A percentile compares a stretch with the other conserved stretches of the same genome.
phyloP scores from a whole-genome alignment of 2,888 invertebrate species.

The Oligia strigilis region DNA sequence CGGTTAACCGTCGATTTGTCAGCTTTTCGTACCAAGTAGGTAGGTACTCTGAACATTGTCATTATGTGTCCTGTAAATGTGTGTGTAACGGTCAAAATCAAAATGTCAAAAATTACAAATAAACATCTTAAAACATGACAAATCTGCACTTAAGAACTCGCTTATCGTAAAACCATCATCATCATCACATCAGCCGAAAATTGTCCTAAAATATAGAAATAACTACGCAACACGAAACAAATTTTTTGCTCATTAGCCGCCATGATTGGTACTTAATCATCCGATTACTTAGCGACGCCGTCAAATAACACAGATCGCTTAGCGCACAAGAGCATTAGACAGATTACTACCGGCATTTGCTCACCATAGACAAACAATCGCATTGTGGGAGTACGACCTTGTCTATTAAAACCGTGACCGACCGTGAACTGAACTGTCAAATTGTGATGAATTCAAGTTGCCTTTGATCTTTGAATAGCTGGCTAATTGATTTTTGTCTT shows the following conservation, averaged over 20 bases:
- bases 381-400: constrained; percentile 44
- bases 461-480: constrained; percentile 23
- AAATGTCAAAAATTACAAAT: not conserved
- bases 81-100: too few species aligned
- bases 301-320: constrained; percentile 21
- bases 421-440: constrained; percentile 59
- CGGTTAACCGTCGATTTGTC: too few species aligned
- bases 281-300: constrained; percentile 27
- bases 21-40: not conserved
- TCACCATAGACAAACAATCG: constrained; percentile 41
- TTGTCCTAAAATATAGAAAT: not conserved
- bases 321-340: constrained; percentile 17
- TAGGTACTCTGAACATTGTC: not conserved
- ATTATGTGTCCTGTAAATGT: not conserved
- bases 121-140: not conserved
- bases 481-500: not conserved
- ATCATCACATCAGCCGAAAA: not conserved
- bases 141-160: not conserved
- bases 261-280: constrained; percentile 31
- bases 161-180: not conserved
- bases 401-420: constrained; percentile 42
- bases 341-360: constrained; percentile 37
- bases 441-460: constrained; percentile 50
- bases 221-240: not conserved
- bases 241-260: constrained; percentile 41